phyloP scores from a whole-genome alignment of 1,140 invertebrate species.

The Conopomorpha cramerella region DNA sequence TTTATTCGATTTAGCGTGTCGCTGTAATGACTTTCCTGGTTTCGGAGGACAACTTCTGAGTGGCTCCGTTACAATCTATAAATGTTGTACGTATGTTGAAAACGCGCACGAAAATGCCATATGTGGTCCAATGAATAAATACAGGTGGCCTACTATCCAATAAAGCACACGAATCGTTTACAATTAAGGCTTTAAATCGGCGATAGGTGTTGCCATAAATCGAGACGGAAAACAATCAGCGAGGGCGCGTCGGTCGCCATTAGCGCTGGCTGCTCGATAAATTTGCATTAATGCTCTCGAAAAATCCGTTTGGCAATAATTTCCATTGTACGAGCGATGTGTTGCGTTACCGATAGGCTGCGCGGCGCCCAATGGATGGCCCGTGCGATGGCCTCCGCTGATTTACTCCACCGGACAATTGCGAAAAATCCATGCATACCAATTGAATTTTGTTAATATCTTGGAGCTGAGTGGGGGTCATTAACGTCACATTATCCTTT shows the following conservation, averaged over 20 bases:
- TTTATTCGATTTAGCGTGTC: not conserved
- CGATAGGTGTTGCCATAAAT: conserved; percentile 61
- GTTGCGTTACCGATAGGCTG: too few species aligned
- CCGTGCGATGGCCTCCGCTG: too few species aligned
- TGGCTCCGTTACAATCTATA: not conserved
- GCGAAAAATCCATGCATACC: too few species aligned
- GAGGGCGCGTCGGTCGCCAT: conserved; percentile 52
- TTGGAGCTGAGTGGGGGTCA: too few species aligned
- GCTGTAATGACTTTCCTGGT: too few species aligned
- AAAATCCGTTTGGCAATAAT: conserved; percentile 55
- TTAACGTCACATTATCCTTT: too few species aligned
- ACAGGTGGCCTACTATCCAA: conserved; percentile 49
- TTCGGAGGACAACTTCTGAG: conserved; percentile 27
- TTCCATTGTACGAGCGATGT: conserved; percentile 29
- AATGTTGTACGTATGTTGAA: not conserved
- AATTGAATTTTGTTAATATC: too few species aligned
- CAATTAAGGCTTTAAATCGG: conserved; percentile 61
- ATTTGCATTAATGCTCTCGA: conserved; percentile 60
- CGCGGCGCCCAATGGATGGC: too few species aligned
- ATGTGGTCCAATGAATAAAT: conserved; percentile 46
- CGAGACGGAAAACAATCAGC: conserved; percentile 57
- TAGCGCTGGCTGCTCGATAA: conserved; percentile 55
- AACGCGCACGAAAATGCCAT: too few species aligned
- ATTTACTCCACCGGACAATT: too few species aligned
- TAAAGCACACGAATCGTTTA: conserved; percentile 58